A percentile compares a stretch with the other conserved stretches of the same genome.
Evolutionary conservation across 2,888 invertebrate species (phyloP).

Genomic region (Lasioglossum oenotherae): DNA sequence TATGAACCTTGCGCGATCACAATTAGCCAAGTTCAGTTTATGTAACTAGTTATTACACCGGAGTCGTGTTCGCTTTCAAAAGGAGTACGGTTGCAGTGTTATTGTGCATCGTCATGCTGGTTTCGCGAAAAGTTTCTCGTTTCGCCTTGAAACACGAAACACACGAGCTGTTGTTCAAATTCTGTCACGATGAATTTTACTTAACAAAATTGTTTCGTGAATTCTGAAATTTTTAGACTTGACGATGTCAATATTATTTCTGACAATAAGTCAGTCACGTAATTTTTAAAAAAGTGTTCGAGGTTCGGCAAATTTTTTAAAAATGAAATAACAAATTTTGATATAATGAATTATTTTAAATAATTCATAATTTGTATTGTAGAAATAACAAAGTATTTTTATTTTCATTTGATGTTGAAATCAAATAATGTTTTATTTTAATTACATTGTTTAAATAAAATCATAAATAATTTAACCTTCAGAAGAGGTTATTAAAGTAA

Average conservation of each 20-base stretch:
- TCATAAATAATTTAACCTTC: no score
- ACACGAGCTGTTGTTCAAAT: neutral
- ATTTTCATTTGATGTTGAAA: no score
- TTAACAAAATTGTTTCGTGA: neutral
- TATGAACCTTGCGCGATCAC: neutral
- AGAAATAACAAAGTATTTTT: no score
- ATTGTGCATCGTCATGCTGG: slow-evolving; percentile 21
- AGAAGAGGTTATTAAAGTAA: no score
- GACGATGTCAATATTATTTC: no score
- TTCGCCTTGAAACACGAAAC: slow-evolving; percentile 11
- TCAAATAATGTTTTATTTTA: no score
- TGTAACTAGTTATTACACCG: slow-evolving; percentile 27
- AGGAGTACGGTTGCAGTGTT: slow-evolving; percentile 28
- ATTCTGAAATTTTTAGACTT: neutral
- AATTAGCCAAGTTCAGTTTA: slow-evolving; percentile 36
- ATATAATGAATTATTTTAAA: no score
- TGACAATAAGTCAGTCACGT: neutral
- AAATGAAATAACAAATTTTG: no score
- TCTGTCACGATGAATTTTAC: neutral
- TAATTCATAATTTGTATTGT: no score
- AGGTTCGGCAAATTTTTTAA: no score
- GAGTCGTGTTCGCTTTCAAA: slow-evolving; percentile 26
- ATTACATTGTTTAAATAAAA: no score
- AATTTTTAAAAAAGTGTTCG: no score
- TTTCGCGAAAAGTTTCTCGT: slow-evolving; percentile 24